Percentiles rank a stretch among this genome's conserved stretches.
Conservation (phyloP, 2,113 vertebrate species). For the Piaya cayana region DNA sequence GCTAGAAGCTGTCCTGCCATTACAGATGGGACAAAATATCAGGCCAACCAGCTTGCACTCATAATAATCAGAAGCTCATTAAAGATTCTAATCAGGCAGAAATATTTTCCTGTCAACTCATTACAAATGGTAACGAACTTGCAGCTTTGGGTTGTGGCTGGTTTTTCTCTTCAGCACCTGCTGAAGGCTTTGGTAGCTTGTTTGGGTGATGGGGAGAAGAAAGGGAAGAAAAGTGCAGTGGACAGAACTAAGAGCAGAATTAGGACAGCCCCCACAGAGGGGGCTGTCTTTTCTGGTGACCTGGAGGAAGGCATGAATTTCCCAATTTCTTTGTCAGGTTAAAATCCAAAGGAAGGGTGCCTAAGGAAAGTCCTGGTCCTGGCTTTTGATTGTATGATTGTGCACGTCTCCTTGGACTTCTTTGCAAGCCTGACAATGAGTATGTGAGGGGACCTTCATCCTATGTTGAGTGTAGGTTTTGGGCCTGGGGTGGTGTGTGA, state of each 20-base stretch:
- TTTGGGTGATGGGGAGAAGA: neutral
- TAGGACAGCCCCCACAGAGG: neutral
- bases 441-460: neutral
- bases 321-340: neutral
- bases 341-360: neutral
- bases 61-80: slow-evolving; percentile 6
- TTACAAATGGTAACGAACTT: slow-evolving; percentile 61
- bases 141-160: slow-evolving; percentile 37
- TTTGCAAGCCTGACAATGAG: neutral
- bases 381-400: neutral
- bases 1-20: neutral
- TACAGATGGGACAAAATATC: neutral
- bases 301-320: neutral
- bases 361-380: neutral
- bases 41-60: neutral
- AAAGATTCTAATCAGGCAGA: slow-evolving; percentile 69
- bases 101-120: slow-evolving; percentile 66
- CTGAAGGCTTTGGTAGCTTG: slow-evolving; percentile 39
- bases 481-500: neutral
- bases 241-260: neutral
- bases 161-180: slow-evolving; percentile 31
- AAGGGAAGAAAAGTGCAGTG: neutral
- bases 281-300: neutral
- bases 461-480: neutral
- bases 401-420: neutral